A percentile compares a stretch with the other conserved stretches of the same genome.
Evolutionary conservation across 2,888 invertebrate species (phyloP).

Genomic region (Pseudolycoriella hygida): DNA sequence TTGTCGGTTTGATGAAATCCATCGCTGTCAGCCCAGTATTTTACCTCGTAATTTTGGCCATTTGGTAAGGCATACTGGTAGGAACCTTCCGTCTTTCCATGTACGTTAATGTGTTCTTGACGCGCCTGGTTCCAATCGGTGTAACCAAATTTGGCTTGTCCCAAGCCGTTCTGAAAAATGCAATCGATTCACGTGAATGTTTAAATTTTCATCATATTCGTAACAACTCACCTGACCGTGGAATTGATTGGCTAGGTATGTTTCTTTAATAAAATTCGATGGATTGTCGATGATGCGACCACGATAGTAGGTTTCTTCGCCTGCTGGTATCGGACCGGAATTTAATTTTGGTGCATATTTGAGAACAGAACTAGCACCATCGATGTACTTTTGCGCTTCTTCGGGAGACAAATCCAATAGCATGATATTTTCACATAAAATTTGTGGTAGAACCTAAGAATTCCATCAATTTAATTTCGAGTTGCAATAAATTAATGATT

Average conservation of each 20-base stretch:
- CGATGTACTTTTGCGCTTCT: conserved; percentile 29
- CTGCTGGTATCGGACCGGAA: conserved; percentile 30
- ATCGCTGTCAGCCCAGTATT: conserved; percentile 54
- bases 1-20: conserved; percentile 70
- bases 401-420: conserved; percentile 34
- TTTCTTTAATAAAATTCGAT: conserved; percentile 48
- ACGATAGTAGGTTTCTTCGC: conserved; percentile 27
- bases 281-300: conserved; percentile 44
- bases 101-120: conserved; percentile 46
- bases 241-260: conserved; percentile 50
- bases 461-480: too few relatives aligned
- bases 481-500: too few relatives aligned
- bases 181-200: too few relatives aligned
- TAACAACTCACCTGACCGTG: conserved; percentile 44
- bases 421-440: conserved; percentile 31
- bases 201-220: not conserved
- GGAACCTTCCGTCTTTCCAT: conserved; percentile 50
- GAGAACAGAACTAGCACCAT: conserved; percentile 25
- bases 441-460: conserved; percentile 15
- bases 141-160: conserved; percentile 55
- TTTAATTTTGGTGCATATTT: conserved; percentile 38
- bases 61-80: conserved; percentile 46
- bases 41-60: conserved; percentile 34
- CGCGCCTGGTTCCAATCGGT: conserved; percentile 54
- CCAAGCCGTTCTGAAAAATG: conserved; percentile 35